Percentiles rank a stretch among this genome's conserved stretches.
phyloP scores from a whole-genome alignment of 2,797 vertebrate genomes.

The Garrulus glandarius region DNA sequence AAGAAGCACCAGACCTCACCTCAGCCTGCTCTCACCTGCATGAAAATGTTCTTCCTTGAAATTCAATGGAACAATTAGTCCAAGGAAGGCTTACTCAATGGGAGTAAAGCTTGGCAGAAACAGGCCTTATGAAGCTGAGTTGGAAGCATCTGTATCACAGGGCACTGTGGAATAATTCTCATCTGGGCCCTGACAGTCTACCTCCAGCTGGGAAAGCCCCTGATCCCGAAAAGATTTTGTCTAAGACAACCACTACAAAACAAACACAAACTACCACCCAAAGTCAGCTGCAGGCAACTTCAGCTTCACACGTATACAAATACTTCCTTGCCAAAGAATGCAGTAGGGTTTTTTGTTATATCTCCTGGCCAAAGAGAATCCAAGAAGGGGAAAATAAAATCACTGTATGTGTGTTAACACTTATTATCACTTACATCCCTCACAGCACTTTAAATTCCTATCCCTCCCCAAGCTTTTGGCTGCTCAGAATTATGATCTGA shows the following conservation, averaged over 20 bases:
- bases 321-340: background rate
- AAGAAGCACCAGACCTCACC: background rate
- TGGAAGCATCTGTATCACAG: background rate
- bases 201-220: conserved; percentile 44
- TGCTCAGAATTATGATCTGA: background rate
- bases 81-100: background rate
- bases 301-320: background rate
- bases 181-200: background rate
- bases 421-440: background rate
- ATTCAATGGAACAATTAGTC: background rate
- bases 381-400: background rate
- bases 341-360: background rate
- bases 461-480: background rate
- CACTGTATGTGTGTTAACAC: background rate
- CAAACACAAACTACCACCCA: background rate
- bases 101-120: background rate
- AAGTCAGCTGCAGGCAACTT: background rate
- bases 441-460: background rate
- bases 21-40: background rate
- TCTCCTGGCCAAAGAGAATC: background rate
- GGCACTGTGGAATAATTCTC: conserved; percentile 14
- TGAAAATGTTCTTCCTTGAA: background rate
- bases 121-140: background rate
- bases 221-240: background rate
- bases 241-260: background rate